These are phyloP conservation scores for Athripsodes cinereus DNA, from an alignment of 2,888 invertebrate genomes.

Conservation along the genomic window DNA sequence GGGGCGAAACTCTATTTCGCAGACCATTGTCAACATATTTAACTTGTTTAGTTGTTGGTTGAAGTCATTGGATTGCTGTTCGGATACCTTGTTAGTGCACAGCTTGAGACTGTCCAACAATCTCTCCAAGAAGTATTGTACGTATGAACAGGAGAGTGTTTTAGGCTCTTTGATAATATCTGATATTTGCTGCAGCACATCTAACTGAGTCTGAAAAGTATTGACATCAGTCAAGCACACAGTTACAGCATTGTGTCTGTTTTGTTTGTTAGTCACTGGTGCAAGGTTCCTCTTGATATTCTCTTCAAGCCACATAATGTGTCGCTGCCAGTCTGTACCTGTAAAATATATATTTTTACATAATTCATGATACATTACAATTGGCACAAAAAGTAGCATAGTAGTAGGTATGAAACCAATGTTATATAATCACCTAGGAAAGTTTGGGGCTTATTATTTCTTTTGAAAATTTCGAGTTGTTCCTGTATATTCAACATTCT, in stretches of 20 bases:
- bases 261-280: no score
- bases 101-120: background rate
- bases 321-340: no score
- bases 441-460: no score
- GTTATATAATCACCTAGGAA: no score
- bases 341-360: no score
- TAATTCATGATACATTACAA: no score
- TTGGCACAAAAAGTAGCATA: no score
- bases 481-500: background rate
- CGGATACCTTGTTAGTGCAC: background rate
- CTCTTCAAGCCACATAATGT: no score
- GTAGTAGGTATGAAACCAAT: no score
- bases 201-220: background rate
- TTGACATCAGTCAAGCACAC: background rate
- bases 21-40: background rate
- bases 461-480: background rate
- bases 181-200: background rate
- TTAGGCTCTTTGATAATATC: background rate
- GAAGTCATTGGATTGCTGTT: slow-evolving; percentile 6
- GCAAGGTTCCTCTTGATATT: no score
- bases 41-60: background rate
- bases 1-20: background rate
- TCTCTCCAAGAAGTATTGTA: background rate
- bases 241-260: background rate
- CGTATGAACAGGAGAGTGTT: background rate